Evolutionary conservation across 2,797 vertebrate genomes (phyloP).

Genomic region (Phaenicophaeus curvirostris): DNA sequence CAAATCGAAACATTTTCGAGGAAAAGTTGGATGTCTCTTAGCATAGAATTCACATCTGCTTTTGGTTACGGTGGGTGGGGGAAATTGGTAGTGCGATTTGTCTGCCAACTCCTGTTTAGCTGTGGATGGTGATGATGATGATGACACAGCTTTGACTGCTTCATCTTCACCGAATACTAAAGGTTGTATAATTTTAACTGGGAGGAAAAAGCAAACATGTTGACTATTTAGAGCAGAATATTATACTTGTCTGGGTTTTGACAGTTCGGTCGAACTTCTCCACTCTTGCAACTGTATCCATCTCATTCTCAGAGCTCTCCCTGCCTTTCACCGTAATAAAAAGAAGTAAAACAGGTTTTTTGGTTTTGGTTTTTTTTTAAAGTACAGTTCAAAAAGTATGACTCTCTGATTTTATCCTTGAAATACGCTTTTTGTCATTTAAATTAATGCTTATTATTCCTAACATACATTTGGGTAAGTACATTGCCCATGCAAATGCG

Average conservation of each 20-base stretch:
- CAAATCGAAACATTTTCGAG: neutral
- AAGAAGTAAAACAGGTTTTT: neutral
- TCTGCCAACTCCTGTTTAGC: conserved; percentile 13
- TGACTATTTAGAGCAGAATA: neutral
- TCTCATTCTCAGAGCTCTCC: neutral
- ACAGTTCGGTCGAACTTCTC: neutral
- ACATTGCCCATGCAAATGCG: neutral
- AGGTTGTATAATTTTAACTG: conserved; percentile 6
- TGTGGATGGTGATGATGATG: neutral
- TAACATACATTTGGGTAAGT: neutral
- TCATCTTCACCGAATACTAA: conserved; percentile 6
- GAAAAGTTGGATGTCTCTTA: neutral
- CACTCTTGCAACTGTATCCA: neutral
- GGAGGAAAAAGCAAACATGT: neutral
- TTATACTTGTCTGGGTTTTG: neutral
- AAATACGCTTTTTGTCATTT: neutral
- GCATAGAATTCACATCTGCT: neutral
- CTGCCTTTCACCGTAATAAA: neutral
- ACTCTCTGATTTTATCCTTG: conserved; percentile 7
- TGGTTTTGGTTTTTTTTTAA: too few relatives aligned
- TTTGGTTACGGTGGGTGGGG: neutral
- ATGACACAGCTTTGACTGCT: conserved; percentile 18
- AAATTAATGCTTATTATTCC: conserved; percentile 22
- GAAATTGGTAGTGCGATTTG: neutral
- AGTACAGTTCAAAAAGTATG: neutral